These are phyloP conservation scores for Camptogramma bilineatum DNA, from an alignment of 2,888 invertebrate species.

Conservation along the genomic window DNA sequence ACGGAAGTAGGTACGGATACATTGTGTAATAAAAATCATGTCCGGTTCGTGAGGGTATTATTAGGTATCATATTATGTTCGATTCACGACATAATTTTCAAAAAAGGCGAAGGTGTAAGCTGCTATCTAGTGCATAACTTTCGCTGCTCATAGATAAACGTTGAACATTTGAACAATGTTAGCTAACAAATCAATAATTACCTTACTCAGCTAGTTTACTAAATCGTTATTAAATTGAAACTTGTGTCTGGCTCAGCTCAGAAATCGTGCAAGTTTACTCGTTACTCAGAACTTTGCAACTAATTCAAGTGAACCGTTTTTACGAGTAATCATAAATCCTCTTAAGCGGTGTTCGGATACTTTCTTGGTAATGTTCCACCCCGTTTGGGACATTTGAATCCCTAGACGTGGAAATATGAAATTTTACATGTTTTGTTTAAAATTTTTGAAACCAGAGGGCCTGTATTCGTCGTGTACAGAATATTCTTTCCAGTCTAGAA, in stretches of 20 bases:
- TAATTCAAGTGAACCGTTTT: slow-evolving; percentile 70
- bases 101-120: too few relatives aligned
- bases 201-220: neutral
- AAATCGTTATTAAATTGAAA: slow-evolving; percentile 13
- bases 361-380: slow-evolving; percentile 22
- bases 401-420: slow-evolving; percentile 12
- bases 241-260: slow-evolving; percentile 17
- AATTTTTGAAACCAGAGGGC: neutral
- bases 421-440: neutral
- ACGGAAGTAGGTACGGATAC: too few relatives aligned
- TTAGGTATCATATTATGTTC: too few relatives aligned
- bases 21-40: too few relatives aligned
- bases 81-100: too few relatives aligned
- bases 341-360: slow-evolving; percentile 52
- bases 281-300: slow-evolving; percentile 72
- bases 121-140: too few relatives aligned
- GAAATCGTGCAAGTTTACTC: slow-evolving; percentile 55
- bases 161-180: neutral
- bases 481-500: too few relatives aligned
- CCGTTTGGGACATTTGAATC: slow-evolving; percentile 17
- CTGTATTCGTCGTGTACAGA: neutral
- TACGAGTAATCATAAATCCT: slow-evolving; percentile 73
- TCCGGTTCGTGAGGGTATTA: too few relatives aligned
- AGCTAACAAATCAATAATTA: slow-evolving; percentile 7
- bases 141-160: neutral